Conservation (phyloP, 2,888 invertebrate genomes). For the Imbricaverruca yamaguchii region DNA sequence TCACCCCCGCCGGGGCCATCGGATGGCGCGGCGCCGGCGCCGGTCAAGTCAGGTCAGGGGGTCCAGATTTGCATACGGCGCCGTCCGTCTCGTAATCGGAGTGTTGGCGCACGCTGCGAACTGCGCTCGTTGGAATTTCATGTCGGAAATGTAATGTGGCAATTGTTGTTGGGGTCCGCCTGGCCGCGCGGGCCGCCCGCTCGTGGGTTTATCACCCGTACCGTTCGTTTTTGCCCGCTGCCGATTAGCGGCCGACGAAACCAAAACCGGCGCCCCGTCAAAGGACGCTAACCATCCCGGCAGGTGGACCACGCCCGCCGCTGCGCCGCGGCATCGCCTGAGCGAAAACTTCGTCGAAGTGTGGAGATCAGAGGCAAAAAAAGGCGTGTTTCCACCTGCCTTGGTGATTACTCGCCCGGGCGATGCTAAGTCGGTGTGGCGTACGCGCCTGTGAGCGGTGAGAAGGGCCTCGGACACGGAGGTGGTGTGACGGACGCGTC, state of each 20-base stretch:
- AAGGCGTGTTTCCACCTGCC: slow-evolving; percentile 5
- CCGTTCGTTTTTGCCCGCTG: background rate
- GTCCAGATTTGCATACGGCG: background rate
- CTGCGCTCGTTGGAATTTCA: slow-evolving; percentile 4
- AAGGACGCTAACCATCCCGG: background rate
- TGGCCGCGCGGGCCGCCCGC: background rate
- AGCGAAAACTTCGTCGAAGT: background rate
- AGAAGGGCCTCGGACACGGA: background rate
- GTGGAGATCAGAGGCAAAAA: background rate
- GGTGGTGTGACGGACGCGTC: no score
- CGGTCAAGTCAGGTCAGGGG: background rate
- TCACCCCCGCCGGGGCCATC: background rate
- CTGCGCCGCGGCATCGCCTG: background rate
- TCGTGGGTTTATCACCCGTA: slow-evolving; percentile 2
- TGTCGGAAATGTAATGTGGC: slow-evolving; percentile 13
- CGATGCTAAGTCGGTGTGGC: background rate
- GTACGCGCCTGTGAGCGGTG: background rate
- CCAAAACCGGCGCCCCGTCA: background rate
- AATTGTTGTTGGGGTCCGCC: background rate
- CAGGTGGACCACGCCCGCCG: background rate
- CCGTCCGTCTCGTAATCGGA: background rate
- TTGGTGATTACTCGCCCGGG: background rate
- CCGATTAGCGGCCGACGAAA: background rate
- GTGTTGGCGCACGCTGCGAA: slow-evolving; percentile 2
- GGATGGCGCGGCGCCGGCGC: background rate